Base-by-base conservation (phyloP, 2,888 invertebrate species). In the Calameuta filiformis region DNA sequence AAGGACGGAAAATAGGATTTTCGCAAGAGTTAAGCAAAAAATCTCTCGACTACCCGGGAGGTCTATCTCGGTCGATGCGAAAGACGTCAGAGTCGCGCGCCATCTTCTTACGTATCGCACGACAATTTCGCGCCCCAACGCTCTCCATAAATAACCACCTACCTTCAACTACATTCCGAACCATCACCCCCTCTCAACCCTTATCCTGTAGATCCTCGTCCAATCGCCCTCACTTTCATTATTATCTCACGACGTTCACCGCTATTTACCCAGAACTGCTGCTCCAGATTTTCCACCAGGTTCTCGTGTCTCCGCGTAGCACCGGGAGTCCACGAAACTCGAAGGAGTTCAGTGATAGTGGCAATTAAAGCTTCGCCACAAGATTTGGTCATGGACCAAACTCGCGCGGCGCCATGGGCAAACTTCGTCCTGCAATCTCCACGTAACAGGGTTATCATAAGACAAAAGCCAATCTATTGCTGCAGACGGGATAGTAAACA, bases 91-190 rank as follows among this genome's bases (percentile, higher is more conserved):
- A 56, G 56, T 15, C 9, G 56, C 56, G 23, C 56, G 56, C 23
- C 56, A 56, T 56, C 23, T 56, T 56, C 56, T 56, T 56, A 56
- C 56, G 23, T 56, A 56, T 15, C 56, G 1, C 56, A 56, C 6
- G 23, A 83, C 83, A 79, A 86, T 86, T 86, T 86, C 81, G 85
- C 82, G 82, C 80, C 79, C 84, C 80, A 78, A 77, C 82, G 84
- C 80, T 75, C 81, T 75, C 83, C 83, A 82, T 80, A 84, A 84
- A 84, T 85, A 85, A 81, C 80, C 74, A 78, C 76, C 77, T 56
- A 56, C 73, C 78, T 73, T 75, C 68, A 73, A 74, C 73, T 35
- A 35, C 73, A 76, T 69, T 75, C 69, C 78, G 73, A 71, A 35
- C 68, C 68, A 75, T 75, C 75, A 40, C 76, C 77, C 76, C 77